These are phyloP conservation scores for Oryzias celebensis DNA, from an alignment of 2,113 vertebrate species.

Conservation along the genomic window DNA sequence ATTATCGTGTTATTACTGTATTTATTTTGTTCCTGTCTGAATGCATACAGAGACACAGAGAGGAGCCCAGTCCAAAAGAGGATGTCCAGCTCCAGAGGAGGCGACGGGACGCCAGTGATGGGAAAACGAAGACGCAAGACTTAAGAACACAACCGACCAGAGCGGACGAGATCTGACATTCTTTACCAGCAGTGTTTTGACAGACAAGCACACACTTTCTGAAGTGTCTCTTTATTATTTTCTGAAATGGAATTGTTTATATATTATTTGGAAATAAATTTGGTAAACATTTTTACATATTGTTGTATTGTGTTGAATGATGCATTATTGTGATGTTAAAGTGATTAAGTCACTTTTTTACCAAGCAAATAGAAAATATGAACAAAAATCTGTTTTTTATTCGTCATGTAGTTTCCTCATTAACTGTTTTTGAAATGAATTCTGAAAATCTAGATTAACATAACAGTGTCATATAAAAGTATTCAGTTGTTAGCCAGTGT, in stretches of 20 bases:
- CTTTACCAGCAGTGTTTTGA: neutral
- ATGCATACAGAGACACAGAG: constrained; percentile 28
- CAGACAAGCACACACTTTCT: neutral
- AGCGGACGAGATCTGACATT: neutral
- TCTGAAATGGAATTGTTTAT: neutral
- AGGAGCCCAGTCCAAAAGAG: constrained; percentile 26
- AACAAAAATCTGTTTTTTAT: too few species aligned
- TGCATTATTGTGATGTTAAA: too few species aligned
- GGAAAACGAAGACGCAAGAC: constrained; percentile 58
- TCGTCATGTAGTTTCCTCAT: too few species aligned
- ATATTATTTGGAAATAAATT: constrained; percentile 17
- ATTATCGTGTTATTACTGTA: too few species aligned
- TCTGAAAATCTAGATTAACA: too few species aligned
- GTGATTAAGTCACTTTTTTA: too few species aligned
- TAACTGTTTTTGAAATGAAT: too few species aligned
- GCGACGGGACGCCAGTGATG: neutral
- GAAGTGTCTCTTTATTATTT: constrained; percentile 1
- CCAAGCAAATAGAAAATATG: too few species aligned
- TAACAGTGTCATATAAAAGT: too few species aligned
- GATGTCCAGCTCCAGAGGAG: constrained; percentile 13
- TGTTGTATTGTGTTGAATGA: neutral
- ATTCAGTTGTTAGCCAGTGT: too few species aligned
- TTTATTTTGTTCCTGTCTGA: too few species aligned
- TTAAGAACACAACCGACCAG: neutral
- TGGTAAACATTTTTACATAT: constrained; percentile 2